These are phyloP conservation scores for Caenorhabditis imperialis DNA, from an alignment of 2,888 invertebrate species.

Conservation along the genomic window DNA sequence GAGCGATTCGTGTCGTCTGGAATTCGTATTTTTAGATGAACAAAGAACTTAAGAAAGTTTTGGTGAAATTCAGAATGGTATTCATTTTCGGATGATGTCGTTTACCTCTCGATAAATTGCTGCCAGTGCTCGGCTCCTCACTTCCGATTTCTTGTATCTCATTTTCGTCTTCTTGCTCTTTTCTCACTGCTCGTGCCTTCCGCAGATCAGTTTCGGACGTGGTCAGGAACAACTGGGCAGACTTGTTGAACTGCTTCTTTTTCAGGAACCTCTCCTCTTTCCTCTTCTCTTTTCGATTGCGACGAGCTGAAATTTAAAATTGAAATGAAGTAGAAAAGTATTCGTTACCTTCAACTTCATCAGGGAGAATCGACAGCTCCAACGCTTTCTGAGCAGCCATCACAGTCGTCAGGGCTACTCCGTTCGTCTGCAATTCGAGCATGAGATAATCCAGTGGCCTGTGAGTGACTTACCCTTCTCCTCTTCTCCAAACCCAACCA, in stretches of 20 bases:
- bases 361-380: conserved; percentile 75
- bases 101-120: conserved; percentile 52
- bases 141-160: conserved; percentile 44
- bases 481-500: conserved; percentile 73
- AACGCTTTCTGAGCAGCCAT: conserved; percentile 75
- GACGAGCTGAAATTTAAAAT: conserved; percentile 28
- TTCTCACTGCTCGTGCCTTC: conserved; percentile 13
- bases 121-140: conserved; percentile 33
- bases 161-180: conserved; percentile 22
- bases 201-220: conserved; percentile 49
- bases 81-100: background rate
- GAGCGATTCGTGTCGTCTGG: conserved; percentile 59
- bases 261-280: conserved; percentile 10
- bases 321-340: background rate
- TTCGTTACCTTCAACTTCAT: conserved; percentile 68
- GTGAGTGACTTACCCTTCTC: conserved; percentile 45
- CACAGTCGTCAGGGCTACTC: conserved; percentile 75
- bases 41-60: background rate
- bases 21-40: conserved; percentile 2
- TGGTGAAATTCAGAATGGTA: background rate
- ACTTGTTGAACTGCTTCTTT: conserved; percentile 35
- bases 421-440: conserved; percentile 68
- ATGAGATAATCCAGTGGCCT: too few relatives aligned
- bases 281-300: conserved; percentile 40
- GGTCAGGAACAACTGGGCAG: conserved; percentile 43